Evolutionary conservation across 2,888 invertebrate species (phyloP), one percentile per base, ranked within the genome.

Genomic region (Patella caerulea): DNA sequence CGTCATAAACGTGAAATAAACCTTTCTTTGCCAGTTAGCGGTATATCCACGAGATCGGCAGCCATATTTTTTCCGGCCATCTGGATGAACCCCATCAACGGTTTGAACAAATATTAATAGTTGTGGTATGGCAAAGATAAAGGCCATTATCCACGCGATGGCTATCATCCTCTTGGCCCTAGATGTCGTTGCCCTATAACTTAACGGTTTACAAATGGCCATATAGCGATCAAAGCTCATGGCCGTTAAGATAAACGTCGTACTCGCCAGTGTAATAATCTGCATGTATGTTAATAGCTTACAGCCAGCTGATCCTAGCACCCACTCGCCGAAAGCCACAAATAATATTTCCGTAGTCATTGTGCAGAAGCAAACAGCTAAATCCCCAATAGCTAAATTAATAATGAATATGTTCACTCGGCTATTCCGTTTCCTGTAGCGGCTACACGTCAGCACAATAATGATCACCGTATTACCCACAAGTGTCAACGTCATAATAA

Each of bases 381-480:
- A 84, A 82, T 92, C 92, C 0, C 92, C 92, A 12, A 92, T 84
- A 3, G 92, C 92, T 73, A 92, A 85, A 82, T 92, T 91, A 52
- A 92, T 87, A 77, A 92, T 92, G 85, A 92, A 92, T 71, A 92
- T 90, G 82, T 92, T 92, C n/a, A 92, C 92, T 24, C 92, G 85
- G 79, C 89, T 90, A 75, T 90, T 87, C 45, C 91, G 84, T 72
- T 88, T 88, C 59, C 90, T 83, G 80, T 89, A 88, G 45, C 86
- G 74, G 85, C 90, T 91, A 78, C 91, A 90, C 15, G 89, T 88
- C 15, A 92, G 86, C 59, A 92, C 89, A 4, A 89, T 84, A n/a
- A 92, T 88, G 71, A 92, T 92, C 29, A 88, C 86, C 5, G 87
- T 88, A 82, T 92, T 92, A 5, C 92, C 92, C 24, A 91, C 82